Base-by-base conservation (phyloP, 1,140 invertebrate species). In the Acromyrmex echinatior region DNA sequence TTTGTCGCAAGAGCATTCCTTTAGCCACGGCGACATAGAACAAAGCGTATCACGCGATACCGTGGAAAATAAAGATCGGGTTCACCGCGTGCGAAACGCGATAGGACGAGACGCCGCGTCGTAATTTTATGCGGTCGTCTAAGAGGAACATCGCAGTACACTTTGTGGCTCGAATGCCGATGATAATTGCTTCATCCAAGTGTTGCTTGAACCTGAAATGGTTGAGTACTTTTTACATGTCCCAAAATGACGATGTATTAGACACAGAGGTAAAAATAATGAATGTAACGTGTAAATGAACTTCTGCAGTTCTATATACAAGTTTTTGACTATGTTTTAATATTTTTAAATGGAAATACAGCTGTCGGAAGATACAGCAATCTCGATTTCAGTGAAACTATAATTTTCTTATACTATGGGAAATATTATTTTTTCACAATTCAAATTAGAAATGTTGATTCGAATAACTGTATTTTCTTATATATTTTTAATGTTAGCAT, bases 1-100 rank as follows among this genome's bases (percentile, higher is more conserved):
- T 53, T 58, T n/a, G 25, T 84, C 39, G 56, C 68, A 45, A 49
- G 14, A 84, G 25, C 39, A 51, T 51, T 70, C 56, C 56, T 49
- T 74, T 25, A 70, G 49, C 21, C 25, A 65, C 31, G 66, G 31
- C 65, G 63, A 71, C 53, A 39, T 60, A 49, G 80, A 76, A 84
- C 80, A 84, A 84, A 84, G 80, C 70, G n/a, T 74, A 84, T 84
- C 80, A 84, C 80, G 80, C 80, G 80, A 84, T 84, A 84, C 70
- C 56, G 70, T 84, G 56, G 70, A 76, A 84, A 76, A 84, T 84
- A 84, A 84, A 84, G 80, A 76, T 84, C 80, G 80, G 28, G 80
- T 76, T 84, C 70, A 58, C 80, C 70, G 56, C 70, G 56, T 76
- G 56, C 80, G 80, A 84, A 63, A 84, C 45, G 28, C 80, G 80